These are phyloP conservation scores for Acromyrmex echinatior DNA, from an alignment of 1,140 invertebrate genomes.

Conservation along the genomic window DNA sequence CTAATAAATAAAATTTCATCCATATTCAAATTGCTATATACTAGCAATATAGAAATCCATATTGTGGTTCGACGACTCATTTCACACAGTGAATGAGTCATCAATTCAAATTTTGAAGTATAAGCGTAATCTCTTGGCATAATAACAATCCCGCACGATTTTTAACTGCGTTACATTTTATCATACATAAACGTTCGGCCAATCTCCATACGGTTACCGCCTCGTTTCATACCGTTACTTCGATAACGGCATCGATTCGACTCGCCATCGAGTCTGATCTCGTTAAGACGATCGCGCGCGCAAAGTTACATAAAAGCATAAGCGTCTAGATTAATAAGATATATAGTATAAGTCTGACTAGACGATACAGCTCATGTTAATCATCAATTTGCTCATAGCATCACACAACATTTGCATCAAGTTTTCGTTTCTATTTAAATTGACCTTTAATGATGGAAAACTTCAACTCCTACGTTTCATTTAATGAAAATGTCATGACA, in stretches of 20 bases:
- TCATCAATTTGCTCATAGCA: not conserved
- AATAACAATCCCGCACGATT: slow-evolving; percentile 8
- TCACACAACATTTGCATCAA: not conserved
- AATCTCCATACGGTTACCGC: slow-evolving; percentile 47
- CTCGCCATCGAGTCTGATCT: slow-evolving; percentile 53
- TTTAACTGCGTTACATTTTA: slow-evolving; percentile 17
- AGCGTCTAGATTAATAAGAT: slow-evolving; percentile 50
- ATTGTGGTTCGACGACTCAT: not conserved
- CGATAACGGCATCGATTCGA: slow-evolving; percentile 62
- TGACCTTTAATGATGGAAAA: slow-evolving; percentile 4
- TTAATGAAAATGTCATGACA: not conserved
- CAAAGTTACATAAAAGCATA: slow-evolving; percentile 50
- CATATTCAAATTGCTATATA: not conserved
- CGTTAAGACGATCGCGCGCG: slow-evolving; percentile 47
- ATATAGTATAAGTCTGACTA: not conserved
- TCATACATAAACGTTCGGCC: slow-evolving; percentile 46
- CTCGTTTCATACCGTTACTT: slow-evolving; percentile 55
- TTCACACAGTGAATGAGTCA: not conserved
- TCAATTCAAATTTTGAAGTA: slow-evolving; percentile 13
- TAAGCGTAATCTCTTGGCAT: slow-evolving; percentile 3
- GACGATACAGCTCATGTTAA: slow-evolving; percentile 1
- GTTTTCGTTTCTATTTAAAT: not conserved
- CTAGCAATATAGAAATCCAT: not conserved
- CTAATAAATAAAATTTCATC: not conserved
- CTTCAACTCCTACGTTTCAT: slow-evolving; percentile 9